phyloP scores from a whole-genome alignment of 2,797 vertebrate genomes.

The Betta splendens region DNA sequence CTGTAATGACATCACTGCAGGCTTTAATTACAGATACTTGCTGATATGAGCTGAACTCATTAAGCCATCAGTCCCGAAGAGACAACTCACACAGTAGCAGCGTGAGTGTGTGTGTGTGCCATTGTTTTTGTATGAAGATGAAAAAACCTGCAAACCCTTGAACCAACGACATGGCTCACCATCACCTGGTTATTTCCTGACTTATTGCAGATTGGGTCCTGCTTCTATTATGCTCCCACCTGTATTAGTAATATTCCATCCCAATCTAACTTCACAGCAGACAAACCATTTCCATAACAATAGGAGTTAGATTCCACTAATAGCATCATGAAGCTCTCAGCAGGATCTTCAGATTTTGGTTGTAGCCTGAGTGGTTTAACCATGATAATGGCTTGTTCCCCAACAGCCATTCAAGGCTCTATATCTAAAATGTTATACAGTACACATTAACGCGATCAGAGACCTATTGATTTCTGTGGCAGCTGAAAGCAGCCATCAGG shows the following conservation, averaged over 20 bases:
- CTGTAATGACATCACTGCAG: conserved; percentile 48
- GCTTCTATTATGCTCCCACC: not conserved
- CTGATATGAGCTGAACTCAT: conserved; percentile 58
- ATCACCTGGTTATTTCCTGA: not conserved
- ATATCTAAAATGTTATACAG: not conserved
- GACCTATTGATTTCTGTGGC: not conserved
- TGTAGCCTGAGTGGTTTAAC: no score
- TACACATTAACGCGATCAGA: not conserved
- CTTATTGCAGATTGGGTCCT: not conserved
- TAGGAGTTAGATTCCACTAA: no score
- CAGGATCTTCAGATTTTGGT: no score
- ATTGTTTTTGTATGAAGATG: not conserved
- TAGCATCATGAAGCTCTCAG: no score
- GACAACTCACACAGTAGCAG: conserved; percentile 26
- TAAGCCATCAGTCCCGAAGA: conserved; percentile 47
- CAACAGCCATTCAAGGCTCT: not conserved
- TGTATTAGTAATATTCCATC: not conserved
- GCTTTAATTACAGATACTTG: conserved; percentile 66
- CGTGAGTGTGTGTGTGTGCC: not conserved
- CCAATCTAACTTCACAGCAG: no score
- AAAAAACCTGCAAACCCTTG: not conserved
- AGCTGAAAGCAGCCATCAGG: not conserved
- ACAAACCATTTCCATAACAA: no score
- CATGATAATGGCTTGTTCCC: not conserved
- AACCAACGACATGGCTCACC: no score